These are phyloP conservation scores for Sapayoa aenigma DNA, from an alignment of 2,113 vertebrate species.

Conservation along the genomic window DNA sequence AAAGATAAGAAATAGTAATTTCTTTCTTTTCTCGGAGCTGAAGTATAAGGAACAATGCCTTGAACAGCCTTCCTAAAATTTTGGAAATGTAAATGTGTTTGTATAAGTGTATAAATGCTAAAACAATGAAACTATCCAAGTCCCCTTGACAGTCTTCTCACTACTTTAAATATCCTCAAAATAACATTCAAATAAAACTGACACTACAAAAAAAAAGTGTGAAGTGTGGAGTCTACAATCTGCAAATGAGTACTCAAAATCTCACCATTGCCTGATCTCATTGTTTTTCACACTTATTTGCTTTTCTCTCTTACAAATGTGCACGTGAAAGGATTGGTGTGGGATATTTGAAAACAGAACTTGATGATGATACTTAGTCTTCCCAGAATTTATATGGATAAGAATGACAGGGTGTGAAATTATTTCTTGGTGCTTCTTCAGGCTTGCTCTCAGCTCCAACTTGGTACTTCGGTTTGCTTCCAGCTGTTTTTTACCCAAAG, in stretches of 20 bases:
- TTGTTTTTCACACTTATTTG: slow-evolving; percentile 13
- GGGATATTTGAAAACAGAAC: background rate
- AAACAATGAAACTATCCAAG: background rate
- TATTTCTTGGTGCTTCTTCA: background rate
- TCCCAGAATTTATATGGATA: background rate
- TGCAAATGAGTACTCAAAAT: background rate
- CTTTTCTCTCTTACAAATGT: background rate
- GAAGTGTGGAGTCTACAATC: background rate
- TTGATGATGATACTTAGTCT: background rate
- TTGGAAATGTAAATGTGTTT: background rate
- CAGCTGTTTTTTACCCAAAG: background rate
- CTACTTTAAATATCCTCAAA: background rate
- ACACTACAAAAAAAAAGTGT: background rate
- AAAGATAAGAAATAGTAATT: background rate
- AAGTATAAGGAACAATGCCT: background rate
- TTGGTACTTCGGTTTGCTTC: background rate
- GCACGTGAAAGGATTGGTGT: background rate
- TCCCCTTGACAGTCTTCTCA: background rate
- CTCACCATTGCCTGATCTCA: background rate
- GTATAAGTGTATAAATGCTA: background rate
- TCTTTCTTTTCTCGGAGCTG: background rate
- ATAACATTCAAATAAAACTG: background rate
- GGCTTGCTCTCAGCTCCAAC: background rate
- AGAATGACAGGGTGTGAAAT: background rate
- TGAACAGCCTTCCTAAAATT: background rate